Evolutionary conservation across 1,140 invertebrate species (phyloP).

Genomic region (Brachionus asplanchnoidis): DNA sequence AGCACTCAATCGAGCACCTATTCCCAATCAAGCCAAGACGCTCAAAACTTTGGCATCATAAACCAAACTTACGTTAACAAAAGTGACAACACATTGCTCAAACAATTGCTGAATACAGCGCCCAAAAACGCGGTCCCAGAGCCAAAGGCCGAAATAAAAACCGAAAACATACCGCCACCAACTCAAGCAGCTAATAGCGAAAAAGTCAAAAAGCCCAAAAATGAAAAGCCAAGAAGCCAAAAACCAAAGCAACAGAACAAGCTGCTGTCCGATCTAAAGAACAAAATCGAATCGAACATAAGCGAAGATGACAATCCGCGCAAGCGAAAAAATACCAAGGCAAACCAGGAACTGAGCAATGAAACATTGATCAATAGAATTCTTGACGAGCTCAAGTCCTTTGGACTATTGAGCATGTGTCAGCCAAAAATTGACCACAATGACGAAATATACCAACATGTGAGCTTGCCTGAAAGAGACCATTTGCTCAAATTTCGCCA

Average conservation of each 20-base stretch:
- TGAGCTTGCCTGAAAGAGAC: not conserved
- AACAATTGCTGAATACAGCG: slow-evolving; percentile 18
- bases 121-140: slow-evolving; percentile 10
- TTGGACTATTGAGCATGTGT: not conserved
- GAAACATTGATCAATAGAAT: not conserved
- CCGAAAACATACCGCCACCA: not conserved
- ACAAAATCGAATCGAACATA: slow-evolving; percentile 14
- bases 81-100: slow-evolving; percentile 21
- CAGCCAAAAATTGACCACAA: not conserved
- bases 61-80: not conserved
- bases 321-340: not conserved
- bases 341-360: not conserved
- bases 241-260: not conserved
- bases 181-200: not conserved
- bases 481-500: slow-evolving; percentile 8
- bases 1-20: not conserved
- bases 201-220: not conserved
- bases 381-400: not conserved
- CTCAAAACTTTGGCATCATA: not conserved
- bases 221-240: not conserved
- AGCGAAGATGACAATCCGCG: not conserved
- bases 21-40: not conserved
- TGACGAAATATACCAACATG: not conserved
- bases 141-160: not conserved
- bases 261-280: not conserved